phyloP scores from a whole-genome alignment of 2,113 vertebrate species.

The Chiloscyllium plagiosum region DNA sequence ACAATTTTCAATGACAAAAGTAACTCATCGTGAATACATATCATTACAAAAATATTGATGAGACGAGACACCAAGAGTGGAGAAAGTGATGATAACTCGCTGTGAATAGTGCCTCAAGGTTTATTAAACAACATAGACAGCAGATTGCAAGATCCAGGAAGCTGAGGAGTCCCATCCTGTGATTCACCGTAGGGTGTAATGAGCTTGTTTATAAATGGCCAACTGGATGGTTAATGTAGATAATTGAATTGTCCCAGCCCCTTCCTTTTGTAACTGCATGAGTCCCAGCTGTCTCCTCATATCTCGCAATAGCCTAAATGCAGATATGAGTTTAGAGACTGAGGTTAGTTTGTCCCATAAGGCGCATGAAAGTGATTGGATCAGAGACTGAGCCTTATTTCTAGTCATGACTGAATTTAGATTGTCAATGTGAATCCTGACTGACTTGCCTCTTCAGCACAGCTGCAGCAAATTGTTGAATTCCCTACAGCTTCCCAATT shows the following conservation, averaged over 20 bases:
- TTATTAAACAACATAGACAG: neutral
- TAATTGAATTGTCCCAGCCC: neutral
- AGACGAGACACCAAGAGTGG: neutral
- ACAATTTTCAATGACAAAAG: neutral
- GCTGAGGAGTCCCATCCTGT: neutral
- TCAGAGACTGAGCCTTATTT: neutral
- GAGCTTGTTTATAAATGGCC: neutral
- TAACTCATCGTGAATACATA: neutral
- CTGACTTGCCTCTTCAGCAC: neutral
- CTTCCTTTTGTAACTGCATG: neutral
- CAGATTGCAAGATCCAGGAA: neutral
- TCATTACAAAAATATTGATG: neutral
- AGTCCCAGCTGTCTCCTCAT: neutral
- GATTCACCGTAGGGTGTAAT: neutral
- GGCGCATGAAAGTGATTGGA: neutral
- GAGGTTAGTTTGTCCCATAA: neutral
- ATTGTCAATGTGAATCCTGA: neutral
- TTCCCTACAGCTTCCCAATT: neutral
- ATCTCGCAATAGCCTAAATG: neutral
- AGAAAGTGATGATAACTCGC: neutral
- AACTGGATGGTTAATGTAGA: neutral
- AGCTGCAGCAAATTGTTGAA: neutral
- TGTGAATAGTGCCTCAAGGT: neutral
- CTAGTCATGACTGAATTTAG: neutral
- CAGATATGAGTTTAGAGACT: neutral